phyloP scores from a whole-genome alignment of 1,140 invertebrate species.

The Druon quercuslanigerum region DNA sequence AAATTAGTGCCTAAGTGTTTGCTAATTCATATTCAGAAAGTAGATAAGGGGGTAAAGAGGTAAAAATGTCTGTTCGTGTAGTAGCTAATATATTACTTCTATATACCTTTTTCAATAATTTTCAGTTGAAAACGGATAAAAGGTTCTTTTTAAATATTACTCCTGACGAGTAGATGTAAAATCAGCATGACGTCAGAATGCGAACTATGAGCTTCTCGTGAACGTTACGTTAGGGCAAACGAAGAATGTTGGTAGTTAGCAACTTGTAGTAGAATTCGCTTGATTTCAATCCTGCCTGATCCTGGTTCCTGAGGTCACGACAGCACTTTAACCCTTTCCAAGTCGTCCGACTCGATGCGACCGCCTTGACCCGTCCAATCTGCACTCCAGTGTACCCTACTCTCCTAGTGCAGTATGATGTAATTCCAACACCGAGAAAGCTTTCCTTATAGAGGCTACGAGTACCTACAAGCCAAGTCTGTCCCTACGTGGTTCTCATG shows the following conservation, averaged over 20 bases:
- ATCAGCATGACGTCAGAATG: constrained; percentile 10
- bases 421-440: constrained; percentile 57
- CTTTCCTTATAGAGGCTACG: neutral
- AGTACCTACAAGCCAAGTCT: neutral
- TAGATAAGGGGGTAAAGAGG: too few species aligned
- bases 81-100: too few species aligned
- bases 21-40: too few species aligned
- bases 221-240: constrained; percentile 10
- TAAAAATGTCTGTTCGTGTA: too few species aligned
- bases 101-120: neutral
- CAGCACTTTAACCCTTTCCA: constrained; percentile 62
- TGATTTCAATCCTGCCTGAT: constrained; percentile 28
- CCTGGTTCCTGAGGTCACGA: constrained; percentile 50
- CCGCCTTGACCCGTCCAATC: constrained; percentile 63
- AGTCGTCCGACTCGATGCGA: constrained; percentile 56
- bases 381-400: constrained; percentile 54
- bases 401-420: constrained; percentile 58
- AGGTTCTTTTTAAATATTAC: neutral
- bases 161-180: neutral
- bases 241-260: constrained; percentile 18
- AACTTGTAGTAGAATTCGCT: constrained; percentile 4
- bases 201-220: neutral
- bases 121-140: neutral
- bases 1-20: too few species aligned
- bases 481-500: neutral